Base-by-base conservation (phyloP, 2,888 invertebrate genomes). In the Adela reaumurella region DNA sequence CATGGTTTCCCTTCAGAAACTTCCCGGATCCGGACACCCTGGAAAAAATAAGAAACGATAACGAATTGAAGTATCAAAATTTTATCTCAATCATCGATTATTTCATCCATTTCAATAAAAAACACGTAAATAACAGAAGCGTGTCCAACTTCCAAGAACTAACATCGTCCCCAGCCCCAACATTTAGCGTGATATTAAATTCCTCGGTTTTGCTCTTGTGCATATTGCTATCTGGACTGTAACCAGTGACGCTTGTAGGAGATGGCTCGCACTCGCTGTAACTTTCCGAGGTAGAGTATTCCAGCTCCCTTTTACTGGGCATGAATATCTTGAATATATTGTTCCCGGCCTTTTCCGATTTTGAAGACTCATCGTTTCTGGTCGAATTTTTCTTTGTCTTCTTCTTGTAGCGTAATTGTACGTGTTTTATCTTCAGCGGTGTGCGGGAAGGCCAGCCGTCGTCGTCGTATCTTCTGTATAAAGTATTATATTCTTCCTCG, bases 1-100 rank as follows among this genome's bases (percentile, higher is more conserved):
- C 94, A 95, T 42, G 92, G 90, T 59, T 92, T 89, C 19, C 93
- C 94, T 57, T 90, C 89, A 53, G 93, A 92, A 47, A 89, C 83
- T 73, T 95, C 94, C 62, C 90, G 88, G 63, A 94, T 90, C 61
- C 91, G 83, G 53, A 91, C 89, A 56, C 90, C 92, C 94, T 94
- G 85, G 2, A 83, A 83, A 59, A n/a, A n/a, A n/a, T n/a, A n/a
- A n/a, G n/a, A n/a, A n/a, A n/a, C n/a, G n/a, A n/a, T n/a, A n/a
- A n/a, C n/a, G n/a, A n/a, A n/a, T n/a, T n/a, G n/a, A n/a, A n/a
- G n/a, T n/a, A n/a, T n/a, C n/a, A n/a, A n/a, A n/a, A n/a, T n/a
- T n/a, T n/a, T n/a, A n/a, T n/a, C n/a, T n/a, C n/a, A n/a, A n/a
- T n/a, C n/a, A n/a, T n/a, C n/a, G n/a, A n/a, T n/a, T n/a, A n/a